These are phyloP conservation scores for Cryptomyrus ogoouensis DNA, from an alignment of 2,113 vertebrate species.

Conservation along the genomic window DNA sequence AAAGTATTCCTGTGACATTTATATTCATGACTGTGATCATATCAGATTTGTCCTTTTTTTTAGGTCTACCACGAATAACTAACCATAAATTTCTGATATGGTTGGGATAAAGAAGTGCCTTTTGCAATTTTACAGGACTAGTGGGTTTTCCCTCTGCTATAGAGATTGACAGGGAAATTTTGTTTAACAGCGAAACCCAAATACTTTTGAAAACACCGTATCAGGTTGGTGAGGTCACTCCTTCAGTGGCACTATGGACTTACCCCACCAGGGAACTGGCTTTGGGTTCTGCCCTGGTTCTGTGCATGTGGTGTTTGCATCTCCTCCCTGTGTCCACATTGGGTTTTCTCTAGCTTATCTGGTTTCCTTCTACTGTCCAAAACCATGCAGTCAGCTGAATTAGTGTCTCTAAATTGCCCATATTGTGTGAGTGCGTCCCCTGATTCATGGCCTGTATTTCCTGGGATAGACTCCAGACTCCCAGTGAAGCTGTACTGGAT, in stretches of 20 bases:
- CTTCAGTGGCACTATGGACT: neutral
- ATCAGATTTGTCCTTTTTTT: neutral
- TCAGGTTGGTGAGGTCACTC: neutral
- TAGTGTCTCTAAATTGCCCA: neutral
- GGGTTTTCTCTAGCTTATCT: neutral
- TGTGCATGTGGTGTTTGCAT: neutral
- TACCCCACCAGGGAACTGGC: neutral
- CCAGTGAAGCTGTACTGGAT: neutral
- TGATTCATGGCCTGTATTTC: neutral
- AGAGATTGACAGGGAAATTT: neutral
- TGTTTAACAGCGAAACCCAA: neutral
- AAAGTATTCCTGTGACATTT: neutral
- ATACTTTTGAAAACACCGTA: neutral
- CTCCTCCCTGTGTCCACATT: neutral
- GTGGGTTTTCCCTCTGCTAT: neutral
- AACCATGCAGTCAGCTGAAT: neutral
- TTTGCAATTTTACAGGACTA: neutral
- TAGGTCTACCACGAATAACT: neutral
- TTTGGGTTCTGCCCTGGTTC: neutral
- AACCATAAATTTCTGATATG: conserved; percentile 12
- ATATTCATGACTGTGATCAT: neutral
- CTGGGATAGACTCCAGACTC: neutral
- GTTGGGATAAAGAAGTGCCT: neutral
- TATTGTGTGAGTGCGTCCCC: neutral
- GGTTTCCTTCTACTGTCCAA: neutral